phyloP scores from a whole-genome alignment of 2,797 vertebrate genomes.

The Avahi laniger region DNA sequence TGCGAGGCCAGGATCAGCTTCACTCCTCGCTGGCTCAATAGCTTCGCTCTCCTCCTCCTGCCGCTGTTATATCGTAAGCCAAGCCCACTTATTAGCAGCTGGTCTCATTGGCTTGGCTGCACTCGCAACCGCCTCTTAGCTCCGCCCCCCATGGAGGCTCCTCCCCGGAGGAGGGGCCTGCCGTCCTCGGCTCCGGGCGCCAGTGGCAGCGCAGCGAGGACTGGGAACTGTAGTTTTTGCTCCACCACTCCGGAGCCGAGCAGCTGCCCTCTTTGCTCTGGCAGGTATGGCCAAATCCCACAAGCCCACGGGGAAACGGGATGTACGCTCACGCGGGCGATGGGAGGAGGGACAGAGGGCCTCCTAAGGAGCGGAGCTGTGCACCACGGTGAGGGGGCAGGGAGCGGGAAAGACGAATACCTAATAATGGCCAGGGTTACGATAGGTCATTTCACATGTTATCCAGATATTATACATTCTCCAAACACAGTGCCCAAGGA shows the following conservation, averaged over 20 bases:
- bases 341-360: neutral
- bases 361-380: neutral
- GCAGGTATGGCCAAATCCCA: conserved; percentile 23
- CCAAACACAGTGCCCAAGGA: neutral
- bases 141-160: conserved; percentile 59
- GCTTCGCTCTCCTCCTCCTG: conserved; percentile 73
- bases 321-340: neutral
- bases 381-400: neutral
- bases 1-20: conserved; percentile 67
- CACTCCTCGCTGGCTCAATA: conserved; percentile 75
- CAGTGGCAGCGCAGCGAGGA: neutral
- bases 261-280: neutral
- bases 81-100: conserved; percentile 75
- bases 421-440: neutral
- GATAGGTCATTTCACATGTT: neutral
- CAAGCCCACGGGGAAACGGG: neutral
- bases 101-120: conserved; percentile 79
- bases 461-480: neutral
- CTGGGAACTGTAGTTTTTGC: conserved; percentile 77
- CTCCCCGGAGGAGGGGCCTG: conserved; percentile 60
- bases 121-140: conserved; percentile 64
- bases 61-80: conserved; percentile 75
- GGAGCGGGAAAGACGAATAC: neutral
- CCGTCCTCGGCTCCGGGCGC: neutral
- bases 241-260: neutral